Base-by-base conservation (phyloP, 2,113 vertebrate genomes). In the Chaenogobius annularis region DNA sequence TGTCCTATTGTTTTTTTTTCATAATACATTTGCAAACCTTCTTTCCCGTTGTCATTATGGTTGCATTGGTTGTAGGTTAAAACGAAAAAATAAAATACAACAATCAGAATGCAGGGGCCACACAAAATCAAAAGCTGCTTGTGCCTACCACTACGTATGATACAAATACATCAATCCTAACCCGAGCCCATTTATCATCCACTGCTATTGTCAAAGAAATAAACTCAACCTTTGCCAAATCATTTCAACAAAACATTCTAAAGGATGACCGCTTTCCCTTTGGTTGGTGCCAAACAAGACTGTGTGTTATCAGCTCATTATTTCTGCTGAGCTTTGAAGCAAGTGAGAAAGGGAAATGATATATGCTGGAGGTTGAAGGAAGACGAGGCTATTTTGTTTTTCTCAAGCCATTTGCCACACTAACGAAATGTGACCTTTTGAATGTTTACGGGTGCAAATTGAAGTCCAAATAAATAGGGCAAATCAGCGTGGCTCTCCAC, bases 351-450 rank as follows among this genome's bases (percentile, higher is more conserved):
- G 70, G 9, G 31, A 31, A 50, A 6, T 11, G 54, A 58, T 64
- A 73, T 66, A 46, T 44, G 55, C 68, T 9, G 61, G 2, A 69
- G 59, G 61, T 46, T 1, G 12, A 62, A 59, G 68, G 63, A 82
- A 69, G 35, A 79, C 68, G 35, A 72, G 64, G 58, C 69, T 40
- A 77, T 77, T 80, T 66, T 66, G 58, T 70, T 84, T 9, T 77
- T 77, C 2, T 35, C 37, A 37, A 79, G 73, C 66, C 46, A 68
- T 86, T 87, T 83, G 81, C 40, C 61, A 44, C 47, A 50, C 70
- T 83, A 84, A 88, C 85, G 81, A 87, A 86, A 83, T 81, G 76
- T 87, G 81, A 88, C 82, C 83, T 90, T 83, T 82, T 73, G 65
- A 72, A 54, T 83, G 81, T 88, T 82, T 86, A 77, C 70, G 67